Base-by-base conservation (phyloP, 2,888 invertebrate genomes). In the Harpagoxenus sublaevis region DNA sequence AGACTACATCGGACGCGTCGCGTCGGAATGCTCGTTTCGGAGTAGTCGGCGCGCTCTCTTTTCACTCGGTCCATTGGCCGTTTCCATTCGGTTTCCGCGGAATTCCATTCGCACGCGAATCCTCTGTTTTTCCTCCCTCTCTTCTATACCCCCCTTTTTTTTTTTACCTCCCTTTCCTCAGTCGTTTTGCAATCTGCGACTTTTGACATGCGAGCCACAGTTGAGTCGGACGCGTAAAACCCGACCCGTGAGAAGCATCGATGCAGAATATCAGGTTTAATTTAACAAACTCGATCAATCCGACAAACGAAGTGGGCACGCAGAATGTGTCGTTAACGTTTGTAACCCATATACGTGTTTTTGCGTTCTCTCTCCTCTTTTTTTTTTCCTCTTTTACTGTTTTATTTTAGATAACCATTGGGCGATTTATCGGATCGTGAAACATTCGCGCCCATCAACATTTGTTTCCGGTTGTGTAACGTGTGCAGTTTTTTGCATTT, bases 231-330 rank as follows among this genome's bases (percentile, higher is more conserved):
- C 60, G 79, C 71, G 73, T 51, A 71, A 81, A 81, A 81, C 48
- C 28, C 60, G 8, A 57, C 23, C 70, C 9, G 3, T 39, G 79
- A 79, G 79, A 71, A 79, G 18, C 71, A 48, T 78, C 55, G 71
- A 10, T 31, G 35, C 70, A 45, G 70, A 51, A 81, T 81, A 71
- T 62, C 73, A 60, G 71, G 79, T 81, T 81, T 81, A 81, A 73
- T 81, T 81, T 60, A 73, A 78, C 78, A 68, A 78, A 81, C 60
- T 81, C 73, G 79, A 81, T 81, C 71, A 81, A 81, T 73, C 60
- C 48, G 28, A 81, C 73, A 81, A 81, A 81, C 79, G 60, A 81
- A 81, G 79, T 71, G 60, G 45, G 70, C 48, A 73, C 60, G 73
- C 60, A 48, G 73, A 68, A 84, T 63, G 70, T 81, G 51, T 82